Base-by-base conservation (phyloP, 2,797 vertebrate species). In the Allobates femoralis region DNA sequence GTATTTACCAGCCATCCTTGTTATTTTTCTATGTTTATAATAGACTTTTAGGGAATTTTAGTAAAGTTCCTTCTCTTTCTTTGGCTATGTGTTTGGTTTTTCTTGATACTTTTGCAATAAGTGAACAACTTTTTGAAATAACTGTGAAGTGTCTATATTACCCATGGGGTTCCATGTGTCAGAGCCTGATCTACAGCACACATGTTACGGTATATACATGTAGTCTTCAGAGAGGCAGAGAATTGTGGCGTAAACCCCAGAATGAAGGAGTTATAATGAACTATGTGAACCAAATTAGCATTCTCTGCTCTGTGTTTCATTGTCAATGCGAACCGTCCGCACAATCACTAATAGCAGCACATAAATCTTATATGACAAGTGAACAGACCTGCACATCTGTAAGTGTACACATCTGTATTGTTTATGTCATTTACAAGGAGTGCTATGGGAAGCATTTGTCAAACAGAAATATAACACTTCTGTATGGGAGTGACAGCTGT, bases 391-490 rank as follows among this genome's bases (percentile, higher is more conserved):
- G 79, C 58, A 86, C 71, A 86, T 81, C 41, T 81, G 85, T 76
- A 75, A 75, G 69, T 66, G 58, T 77, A 82, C 71, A 83, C 79
- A 50, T 50, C 69, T 64, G 60, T 77, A 76, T 81, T 82, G 85
- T 81, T 76, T 86, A 81, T 86, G 79, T 75, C 85, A 86, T 86
- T 76, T 81, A 82, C 53, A 23, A 60, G 74, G 60, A 69, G 73
- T 79, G 85, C 46, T 83, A 87, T 83, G 85, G 80, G 80, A 83
- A 83, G 50, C 73, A 83, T 87, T 78, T 83, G 80, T 78, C 85
- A 87, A 71, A 83, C 85, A 83, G 75, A 83, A 75, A 87, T 77
- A 78, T 50, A 82, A 55, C 28, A 56, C 62, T 82, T 58, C 81
- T 76, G 78, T 71, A 79, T 71, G 51, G 69, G 37, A 79, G 34